Evolutionary conservation across 2,113 vertebrate genomes (phyloP).

Genomic region (Misgurnus anguillicaudatus): DNA sequence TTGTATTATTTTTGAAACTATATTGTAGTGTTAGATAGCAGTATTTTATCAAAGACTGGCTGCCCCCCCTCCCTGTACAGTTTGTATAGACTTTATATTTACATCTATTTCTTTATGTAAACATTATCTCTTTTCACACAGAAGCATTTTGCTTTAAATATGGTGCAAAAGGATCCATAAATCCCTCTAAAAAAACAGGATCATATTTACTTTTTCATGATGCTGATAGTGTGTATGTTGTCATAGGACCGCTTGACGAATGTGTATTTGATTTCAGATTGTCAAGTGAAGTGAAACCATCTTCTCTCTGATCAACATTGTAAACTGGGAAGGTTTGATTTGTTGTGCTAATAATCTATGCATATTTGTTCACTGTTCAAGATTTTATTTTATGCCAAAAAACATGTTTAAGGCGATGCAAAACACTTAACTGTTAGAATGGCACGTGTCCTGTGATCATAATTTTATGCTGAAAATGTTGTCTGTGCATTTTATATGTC

Average conservation of each 20-base stretch:
- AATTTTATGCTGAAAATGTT: background rate
- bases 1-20: constrained; percentile 30
- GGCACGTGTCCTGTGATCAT: background rate
- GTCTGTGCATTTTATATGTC: no score
- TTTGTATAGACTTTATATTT: constrained; percentile 43
- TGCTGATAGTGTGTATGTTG: no score
- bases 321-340: no score
- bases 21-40: constrained; percentile 36
- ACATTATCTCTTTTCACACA: background rate
- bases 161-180: background rate
- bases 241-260: no score
- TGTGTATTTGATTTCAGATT: no score
- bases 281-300: no score
- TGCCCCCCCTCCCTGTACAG: constrained; percentile 23
- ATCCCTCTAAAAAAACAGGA: background rate
- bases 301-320: no score
- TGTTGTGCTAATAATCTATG: constrained; percentile 25
- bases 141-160: background rate
- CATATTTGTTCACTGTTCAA: background rate
- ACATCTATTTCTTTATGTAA: no score
- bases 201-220: background rate
- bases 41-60: background rate
- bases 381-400: background rate
- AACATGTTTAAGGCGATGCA: background rate
- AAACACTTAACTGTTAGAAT: background rate